Percentiles rank a stretch among this genome's conserved stretches.
Evolutionary conservation across 1,140 invertebrate genomes (phyloP).

Genomic region (Rhopalosiphum maidis): DNA sequence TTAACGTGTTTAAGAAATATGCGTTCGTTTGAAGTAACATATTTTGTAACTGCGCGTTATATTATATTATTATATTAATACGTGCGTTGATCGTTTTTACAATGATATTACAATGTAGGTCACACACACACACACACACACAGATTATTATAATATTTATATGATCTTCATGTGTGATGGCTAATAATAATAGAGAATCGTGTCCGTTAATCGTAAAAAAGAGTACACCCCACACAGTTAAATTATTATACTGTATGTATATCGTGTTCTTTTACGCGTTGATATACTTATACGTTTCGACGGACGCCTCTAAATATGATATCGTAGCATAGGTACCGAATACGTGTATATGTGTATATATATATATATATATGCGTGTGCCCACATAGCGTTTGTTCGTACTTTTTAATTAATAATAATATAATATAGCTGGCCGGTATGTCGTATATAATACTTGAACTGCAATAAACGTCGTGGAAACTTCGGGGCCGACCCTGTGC

Average conservation of each 20-base stretch:
- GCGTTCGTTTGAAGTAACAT: neutral
- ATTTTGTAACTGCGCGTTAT: neutral
- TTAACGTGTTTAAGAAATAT: neutral
- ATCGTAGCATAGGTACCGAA: neutral
- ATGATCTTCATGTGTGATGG: neutral
- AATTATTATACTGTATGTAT: neutral
- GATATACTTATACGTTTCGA: neutral
- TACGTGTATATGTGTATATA: neutral
- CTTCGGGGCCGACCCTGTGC: neutral
- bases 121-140: neutral
- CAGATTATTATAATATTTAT: neutral
- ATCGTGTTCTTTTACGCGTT: neutral
- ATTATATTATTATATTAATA: neutral
- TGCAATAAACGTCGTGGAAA: constrained; percentile 21
- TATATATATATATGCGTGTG: neutral
- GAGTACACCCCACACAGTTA: neutral
- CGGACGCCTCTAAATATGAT: neutral
- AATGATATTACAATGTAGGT: neutral
- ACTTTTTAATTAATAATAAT: constrained; percentile 48
- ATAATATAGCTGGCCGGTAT: neutral
- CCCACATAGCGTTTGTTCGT: neutral
- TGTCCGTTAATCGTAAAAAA: neutral
- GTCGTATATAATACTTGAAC: neutral
- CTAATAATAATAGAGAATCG: neutral
- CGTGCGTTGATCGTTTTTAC: neutral